Evolutionary conservation across 2,797 vertebrate genomes (phyloP).

Genomic region (Sus cebifrons): DNA sequence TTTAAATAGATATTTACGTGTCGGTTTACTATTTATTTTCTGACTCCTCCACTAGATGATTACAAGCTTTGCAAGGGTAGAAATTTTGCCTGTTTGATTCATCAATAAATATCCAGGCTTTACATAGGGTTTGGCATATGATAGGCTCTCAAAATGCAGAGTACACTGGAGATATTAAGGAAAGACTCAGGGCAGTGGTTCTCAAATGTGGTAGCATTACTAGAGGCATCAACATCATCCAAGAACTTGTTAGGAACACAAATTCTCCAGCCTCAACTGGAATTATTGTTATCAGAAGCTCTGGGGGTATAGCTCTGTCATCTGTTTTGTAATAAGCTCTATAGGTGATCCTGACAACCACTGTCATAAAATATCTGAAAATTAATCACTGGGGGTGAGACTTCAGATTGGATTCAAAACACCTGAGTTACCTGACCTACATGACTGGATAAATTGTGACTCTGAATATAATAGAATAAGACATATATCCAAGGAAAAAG

Average conservation of each 20-base stretch:
- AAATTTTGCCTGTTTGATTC: neutral
- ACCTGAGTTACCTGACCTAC: neutral
- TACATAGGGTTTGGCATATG: neutral
- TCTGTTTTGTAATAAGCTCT: neutral
- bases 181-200: neutral
- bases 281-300: neutral
- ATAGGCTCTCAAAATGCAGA: neutral
- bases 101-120: neutral
- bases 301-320: neutral
- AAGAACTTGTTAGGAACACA: neutral
- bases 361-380: neutral
- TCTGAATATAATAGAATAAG: neutral
- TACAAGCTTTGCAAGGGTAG: neutral
- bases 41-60: neutral
- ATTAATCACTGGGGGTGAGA: neutral
- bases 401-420: neutral
- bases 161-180: neutral
- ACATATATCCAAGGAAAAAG: neutral
- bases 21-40: neutral
- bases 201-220: neutral
- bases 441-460: neutral
- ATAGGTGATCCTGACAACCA: neutral
- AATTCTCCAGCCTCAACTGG: neutral
- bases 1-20: neutral
- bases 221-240: neutral